A percentile compares a stretch with the other conserved stretches of the same genome.
These are phyloP conservation scores for Furnarius figulus DNA, from an alignment of 2,113 vertebrate genomes.

Conservation along the genomic window DNA sequence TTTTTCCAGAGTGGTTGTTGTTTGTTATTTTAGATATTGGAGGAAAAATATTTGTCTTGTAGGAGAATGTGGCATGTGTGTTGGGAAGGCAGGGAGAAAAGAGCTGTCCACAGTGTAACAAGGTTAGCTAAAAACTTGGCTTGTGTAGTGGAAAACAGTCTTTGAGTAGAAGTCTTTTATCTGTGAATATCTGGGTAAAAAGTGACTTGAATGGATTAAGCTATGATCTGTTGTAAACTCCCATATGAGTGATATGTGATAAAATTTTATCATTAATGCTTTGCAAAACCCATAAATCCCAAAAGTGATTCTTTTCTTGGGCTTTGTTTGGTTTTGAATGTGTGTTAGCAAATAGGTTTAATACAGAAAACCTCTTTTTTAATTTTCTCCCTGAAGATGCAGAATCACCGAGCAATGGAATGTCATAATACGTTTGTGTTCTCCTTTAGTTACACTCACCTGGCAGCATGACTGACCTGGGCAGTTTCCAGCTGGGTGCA, in stretches of 20 bases:
- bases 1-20: neutral
- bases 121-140: neutral
- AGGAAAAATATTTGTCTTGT: neutral
- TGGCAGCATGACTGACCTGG: neutral
- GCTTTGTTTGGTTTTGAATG: neutral
- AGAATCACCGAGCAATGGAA: neutral
- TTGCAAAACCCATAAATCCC: neutral
- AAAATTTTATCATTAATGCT: neutral
- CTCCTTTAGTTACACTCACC: neutral
- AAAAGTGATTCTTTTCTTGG: neutral
- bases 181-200: neutral
- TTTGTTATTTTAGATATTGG: slow-evolving; percentile 20
- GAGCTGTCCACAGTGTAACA: neutral
- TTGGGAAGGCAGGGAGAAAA: neutral
- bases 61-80: neutral
- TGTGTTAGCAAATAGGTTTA: neutral
- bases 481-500: neutral
- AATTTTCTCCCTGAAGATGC: neutral
- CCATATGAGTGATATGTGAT: neutral
- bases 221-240: neutral
- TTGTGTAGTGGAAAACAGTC: neutral
- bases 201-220: neutral
- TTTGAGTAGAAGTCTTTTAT: neutral
- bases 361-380: neutral
- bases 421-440: neutral